These are phyloP conservation scores for Schlechtendalia chinensis DNA, from an alignment of 1,140 invertebrate species.

Conservation along the genomic window DNA sequence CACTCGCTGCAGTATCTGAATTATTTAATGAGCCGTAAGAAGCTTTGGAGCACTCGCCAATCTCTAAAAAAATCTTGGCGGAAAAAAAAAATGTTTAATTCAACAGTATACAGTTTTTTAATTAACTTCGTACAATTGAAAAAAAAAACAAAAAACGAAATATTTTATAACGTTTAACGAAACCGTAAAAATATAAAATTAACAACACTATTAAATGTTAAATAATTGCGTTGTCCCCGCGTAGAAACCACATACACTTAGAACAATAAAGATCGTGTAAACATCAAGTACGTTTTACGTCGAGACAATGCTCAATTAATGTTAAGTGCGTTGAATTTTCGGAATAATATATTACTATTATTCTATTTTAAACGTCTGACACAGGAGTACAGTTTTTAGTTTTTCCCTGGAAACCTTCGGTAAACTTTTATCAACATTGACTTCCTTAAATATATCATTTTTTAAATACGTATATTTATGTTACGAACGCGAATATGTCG, in stretches of 20 bases:
- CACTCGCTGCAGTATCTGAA: too few species aligned
- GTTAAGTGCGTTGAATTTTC: not conserved
- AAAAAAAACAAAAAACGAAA: not conserved
- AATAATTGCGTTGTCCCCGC: not conserved
- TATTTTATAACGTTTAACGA: not conserved
- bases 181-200: not conserved
- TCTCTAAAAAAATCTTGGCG: too few species aligned
- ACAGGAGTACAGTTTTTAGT: too few species aligned
- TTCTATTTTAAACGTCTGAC: not conserved
- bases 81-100: too few species aligned
- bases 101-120: not conserved
- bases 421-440: not conserved
- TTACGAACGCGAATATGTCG: too few species aligned
- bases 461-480: too few species aligned
- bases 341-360: not conserved
- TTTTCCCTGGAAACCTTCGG: not conserved
- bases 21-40: too few species aligned
- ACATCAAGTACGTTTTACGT: conserved; percentile 4
- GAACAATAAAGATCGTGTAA: not conserved
- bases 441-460: too few species aligned
- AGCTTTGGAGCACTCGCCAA: too few species aligned
- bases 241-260: not conserved
- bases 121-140: not conserved
- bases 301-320: conserved; percentile 19
- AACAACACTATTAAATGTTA: conserved; percentile 10